phyloP scores from a whole-genome alignment of 1,140 invertebrate genomes.

The Plectrocnemia conspersa region DNA sequence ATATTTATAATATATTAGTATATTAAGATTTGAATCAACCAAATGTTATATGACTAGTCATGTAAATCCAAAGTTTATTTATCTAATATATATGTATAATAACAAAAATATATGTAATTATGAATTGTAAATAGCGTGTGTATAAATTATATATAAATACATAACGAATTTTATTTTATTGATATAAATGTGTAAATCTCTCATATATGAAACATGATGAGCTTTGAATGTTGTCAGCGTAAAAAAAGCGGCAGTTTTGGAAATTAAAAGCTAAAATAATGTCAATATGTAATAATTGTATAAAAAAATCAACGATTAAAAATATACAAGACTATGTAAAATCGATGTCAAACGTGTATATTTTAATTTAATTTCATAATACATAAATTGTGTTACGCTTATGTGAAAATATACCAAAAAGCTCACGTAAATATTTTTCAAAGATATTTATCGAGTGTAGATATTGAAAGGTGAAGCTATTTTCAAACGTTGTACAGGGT shows the following conservation, averaged over 20 bases:
- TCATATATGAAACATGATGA: conserved; percentile 18
- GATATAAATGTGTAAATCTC: background rate
- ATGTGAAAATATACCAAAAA: too few relatives aligned
- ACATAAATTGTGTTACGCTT: background rate
- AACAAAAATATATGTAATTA: too few relatives aligned
- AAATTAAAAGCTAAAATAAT: too few relatives aligned
- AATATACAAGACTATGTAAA: background rate
- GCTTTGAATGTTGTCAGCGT: conserved; percentile 23
- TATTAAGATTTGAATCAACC: too few relatives aligned
- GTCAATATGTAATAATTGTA: too few relatives aligned
- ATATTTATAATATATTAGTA: too few relatives aligned
- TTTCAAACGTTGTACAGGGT: conserved; percentile 33
- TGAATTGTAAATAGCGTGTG: conserved; percentile 20
- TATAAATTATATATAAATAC: conserved; percentile 8
- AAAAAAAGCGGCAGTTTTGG: too few relatives aligned
- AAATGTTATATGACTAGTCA: conserved; percentile 21
- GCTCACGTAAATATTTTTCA: conserved; percentile 1
- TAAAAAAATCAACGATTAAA: background rate
- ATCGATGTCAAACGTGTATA: background rate
- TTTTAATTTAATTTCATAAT: background rate
- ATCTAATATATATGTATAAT: conserved; percentile 4
- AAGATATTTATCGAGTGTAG: conserved; percentile 3
- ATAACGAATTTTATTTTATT: conserved; percentile 7
- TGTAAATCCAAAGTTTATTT: conserved; percentile 22
- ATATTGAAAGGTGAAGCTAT: conserved; percentile 27